Conservation (phyloP, 1,140 invertebrate species). For the Holotrichia oblita region DNA sequence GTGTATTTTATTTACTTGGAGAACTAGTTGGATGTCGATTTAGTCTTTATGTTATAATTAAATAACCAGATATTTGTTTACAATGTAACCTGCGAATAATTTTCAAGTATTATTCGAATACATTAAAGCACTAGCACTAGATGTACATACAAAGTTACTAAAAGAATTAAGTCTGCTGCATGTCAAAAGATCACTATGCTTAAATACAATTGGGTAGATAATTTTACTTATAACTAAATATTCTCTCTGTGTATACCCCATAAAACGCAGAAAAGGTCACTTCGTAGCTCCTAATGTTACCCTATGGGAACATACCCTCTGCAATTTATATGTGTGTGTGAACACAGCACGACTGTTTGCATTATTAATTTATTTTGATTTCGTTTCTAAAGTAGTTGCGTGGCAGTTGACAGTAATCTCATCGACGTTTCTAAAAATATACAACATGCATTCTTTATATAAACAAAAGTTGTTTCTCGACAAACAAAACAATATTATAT, state of each 20-base stretch:
- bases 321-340: conserved; percentile 35
- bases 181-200: neutral
- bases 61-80: no score
- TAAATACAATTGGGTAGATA: neutral
- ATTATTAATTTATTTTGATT: conserved; percentile 28
- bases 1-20: no score
- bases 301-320: neutral
- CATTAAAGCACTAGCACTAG: neutral
- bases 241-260: neutral
- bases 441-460: neutral
- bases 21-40: no score
- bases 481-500: neutral
- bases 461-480: neutral
- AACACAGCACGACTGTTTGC: neutral
- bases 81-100: no score
- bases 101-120: no score
- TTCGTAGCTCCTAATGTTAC: no score
- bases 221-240: neutral
- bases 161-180: neutral
- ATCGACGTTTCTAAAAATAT: conserved; percentile 14
- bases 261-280: no score
- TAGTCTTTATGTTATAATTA: no score
- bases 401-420: conserved; percentile 14
- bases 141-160: neutral
- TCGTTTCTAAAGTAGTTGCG: conserved; percentile 9